These are phyloP conservation scores for Carassius carassius DNA, from an alignment of 2,113 vertebrate species.

Conservation along the genomic window DNA sequence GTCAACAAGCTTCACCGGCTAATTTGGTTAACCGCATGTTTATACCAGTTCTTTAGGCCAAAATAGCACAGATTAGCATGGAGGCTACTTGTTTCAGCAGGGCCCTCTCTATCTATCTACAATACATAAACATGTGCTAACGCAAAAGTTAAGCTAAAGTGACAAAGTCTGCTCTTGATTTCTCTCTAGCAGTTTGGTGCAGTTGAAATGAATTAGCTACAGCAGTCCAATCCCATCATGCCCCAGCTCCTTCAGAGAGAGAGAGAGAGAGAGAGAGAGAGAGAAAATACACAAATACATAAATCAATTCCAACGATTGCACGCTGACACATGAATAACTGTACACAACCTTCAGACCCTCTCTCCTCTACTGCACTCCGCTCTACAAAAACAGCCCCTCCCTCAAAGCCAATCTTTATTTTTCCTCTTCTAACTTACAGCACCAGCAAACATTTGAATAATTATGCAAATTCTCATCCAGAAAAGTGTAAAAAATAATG, in stretches of 20 bases:
- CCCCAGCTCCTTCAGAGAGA: constrained; percentile 13
- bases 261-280: background rate
- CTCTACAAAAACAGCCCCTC: constrained; percentile 19
- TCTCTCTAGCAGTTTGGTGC: constrained; percentile 16
- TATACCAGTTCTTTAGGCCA: background rate
- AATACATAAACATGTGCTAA: background rate
- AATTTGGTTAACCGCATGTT: background rate
- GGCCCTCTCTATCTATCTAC: background rate
- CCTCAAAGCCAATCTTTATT: constrained; percentile 30
- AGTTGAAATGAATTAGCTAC: constrained; percentile 34
- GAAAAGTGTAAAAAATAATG: constrained; percentile 38
- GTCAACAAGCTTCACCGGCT: background rate
- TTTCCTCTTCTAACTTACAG: constrained; percentile 39
- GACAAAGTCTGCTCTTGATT: constrained; percentile 29
- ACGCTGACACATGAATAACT: constrained; percentile 35
- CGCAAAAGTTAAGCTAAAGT: constrained; percentile 23
- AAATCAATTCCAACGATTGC: constrained; percentile 41
- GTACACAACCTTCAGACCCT: constrained; percentile 25
- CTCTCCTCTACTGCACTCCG: too few relatives aligned
- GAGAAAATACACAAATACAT: constrained; percentile 21
- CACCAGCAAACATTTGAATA: constrained; percentile 41
- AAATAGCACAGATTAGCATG: background rate
- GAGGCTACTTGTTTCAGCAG: background rate
- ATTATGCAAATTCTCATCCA: constrained; percentile 41
- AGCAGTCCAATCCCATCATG: constrained; percentile 38